Evolutionary conservation across 92 coral and sea anemone genomes (phyloP).

Genomic region (Parazoanthus darwini): DNA sequence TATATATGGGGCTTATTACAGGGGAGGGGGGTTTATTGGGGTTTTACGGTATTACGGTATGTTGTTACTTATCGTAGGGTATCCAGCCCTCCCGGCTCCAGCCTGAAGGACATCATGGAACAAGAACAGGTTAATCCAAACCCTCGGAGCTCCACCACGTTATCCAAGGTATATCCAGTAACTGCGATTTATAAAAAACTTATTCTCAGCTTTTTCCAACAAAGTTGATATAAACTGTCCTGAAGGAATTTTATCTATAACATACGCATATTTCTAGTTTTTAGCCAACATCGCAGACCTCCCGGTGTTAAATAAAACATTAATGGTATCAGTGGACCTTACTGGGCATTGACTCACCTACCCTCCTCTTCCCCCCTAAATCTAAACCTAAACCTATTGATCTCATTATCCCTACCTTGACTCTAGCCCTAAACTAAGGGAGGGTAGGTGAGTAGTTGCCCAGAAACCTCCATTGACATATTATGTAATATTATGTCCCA

Average conservation of each 20-base stretch:
- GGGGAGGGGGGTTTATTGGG: too few relatives aligned
- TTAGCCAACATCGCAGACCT: not conserved
- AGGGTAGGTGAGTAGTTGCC: too few relatives aligned
- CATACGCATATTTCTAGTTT: not conserved
- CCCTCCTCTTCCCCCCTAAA: too few relatives aligned
- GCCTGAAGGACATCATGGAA: constrained; percentile 83
- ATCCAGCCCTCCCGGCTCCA: constrained; percentile 79
- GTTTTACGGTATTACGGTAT: too few relatives aligned
- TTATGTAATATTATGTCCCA: too few relatives aligned
- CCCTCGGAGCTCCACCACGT: not conserved
- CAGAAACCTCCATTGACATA: too few relatives aligned
- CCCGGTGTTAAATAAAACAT: not conserved
- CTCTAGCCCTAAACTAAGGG: too few relatives aligned
- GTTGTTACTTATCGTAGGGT: constrained; percentile 3
- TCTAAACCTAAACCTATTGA: too few relatives aligned
- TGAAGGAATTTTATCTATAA: not conserved
- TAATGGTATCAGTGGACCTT: too few relatives aligned
- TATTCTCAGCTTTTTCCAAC: not conserved
- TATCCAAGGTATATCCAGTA: constrained; percentile 8
- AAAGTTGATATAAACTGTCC: not conserved
- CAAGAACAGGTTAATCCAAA: constrained; percentile 58
- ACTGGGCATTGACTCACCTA: too few relatives aligned
- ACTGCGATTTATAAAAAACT: not conserved
- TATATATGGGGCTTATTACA: not conserved
- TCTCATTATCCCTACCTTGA: too few relatives aligned